A percentile compares a stretch with the other conserved stretches of the same genome.
Conservation (phyloP, 2,797 vertebrate species). For the Premnoplex brunnescens region DNA sequence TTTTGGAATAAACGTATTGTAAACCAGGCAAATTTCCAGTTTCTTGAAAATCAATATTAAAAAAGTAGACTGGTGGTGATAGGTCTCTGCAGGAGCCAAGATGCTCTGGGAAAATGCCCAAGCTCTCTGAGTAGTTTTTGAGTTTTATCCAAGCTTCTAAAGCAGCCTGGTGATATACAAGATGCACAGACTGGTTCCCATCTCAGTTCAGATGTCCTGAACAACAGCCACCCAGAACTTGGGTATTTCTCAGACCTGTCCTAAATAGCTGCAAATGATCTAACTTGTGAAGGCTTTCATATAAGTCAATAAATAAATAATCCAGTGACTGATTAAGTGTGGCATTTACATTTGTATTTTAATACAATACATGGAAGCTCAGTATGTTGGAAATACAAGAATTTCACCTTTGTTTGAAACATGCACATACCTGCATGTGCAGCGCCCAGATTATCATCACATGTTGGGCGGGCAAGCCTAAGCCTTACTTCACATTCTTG, state of each 20-base stretch:
- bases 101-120: constrained; percentile 44
- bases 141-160: constrained; percentile 10
- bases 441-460: not conserved
- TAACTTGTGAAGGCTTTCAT: not conserved
- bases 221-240: not conserved
- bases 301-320: not conserved
- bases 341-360: not conserved
- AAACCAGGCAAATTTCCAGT: not conserved
- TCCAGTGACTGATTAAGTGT: not conserved
- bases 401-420: not conserved
- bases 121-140: not conserved
- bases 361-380: not conserved
- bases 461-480: not conserved
- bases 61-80: constrained; percentile 16
- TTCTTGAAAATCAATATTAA: constrained; percentile 14
- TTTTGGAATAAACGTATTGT: not conserved
- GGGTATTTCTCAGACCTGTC: not conserved
- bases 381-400: not conserved
- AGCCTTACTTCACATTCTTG: not conserved
- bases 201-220: not conserved
- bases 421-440: not conserved
- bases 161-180: not conserved
- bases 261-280: not conserved
- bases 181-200: not conserved
- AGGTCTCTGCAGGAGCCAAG: constrained; percentile 23